These are phyloP conservation scores for Trematomus loennbergii DNA, from an alignment of 2,113 vertebrate species.

Conservation along the genomic window DNA sequence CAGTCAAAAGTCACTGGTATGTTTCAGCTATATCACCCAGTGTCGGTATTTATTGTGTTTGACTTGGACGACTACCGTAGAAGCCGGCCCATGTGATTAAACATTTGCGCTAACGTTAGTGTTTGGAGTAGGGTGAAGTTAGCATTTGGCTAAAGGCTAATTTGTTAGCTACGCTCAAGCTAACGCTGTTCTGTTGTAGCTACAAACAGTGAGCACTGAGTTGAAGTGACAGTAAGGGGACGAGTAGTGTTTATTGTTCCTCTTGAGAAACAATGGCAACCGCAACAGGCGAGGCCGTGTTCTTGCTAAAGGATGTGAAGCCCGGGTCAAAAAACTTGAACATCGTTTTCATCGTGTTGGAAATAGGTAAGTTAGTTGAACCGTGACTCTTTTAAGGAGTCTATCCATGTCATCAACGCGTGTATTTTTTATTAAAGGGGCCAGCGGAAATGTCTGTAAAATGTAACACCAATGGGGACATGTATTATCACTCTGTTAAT, in stretches of 20 bases:
- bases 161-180: slow-evolving; percentile 41
- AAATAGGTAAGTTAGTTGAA: slow-evolving; percentile 95
- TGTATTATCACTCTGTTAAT: no score
- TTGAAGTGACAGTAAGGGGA: slow-evolving; percentile 17
- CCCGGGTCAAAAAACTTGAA: slow-evolving; percentile 97
- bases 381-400: not conserved
- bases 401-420: slow-evolving; percentile 27
- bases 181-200: slow-evolving; percentile 17
- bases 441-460: not conserved
- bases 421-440: slow-evolving; percentile 71
- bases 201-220: slow-evolving; percentile 4
- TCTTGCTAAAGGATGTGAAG: slow-evolving; percentile 97
- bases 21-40: not conserved
- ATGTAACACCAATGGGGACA: not conserved
- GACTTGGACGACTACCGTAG: not conserved
- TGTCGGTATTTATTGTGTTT: not conserved
- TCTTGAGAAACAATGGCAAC: slow-evolving; percentile 79
- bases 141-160: slow-evolving; percentile 35
- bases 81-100: not conserved
- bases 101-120: not conserved
- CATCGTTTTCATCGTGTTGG: slow-evolving; percentile 99
- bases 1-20: not conserved
- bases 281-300: slow-evolving; percentile 85
- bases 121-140: not conserved
- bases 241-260: not conserved